These are phyloP conservation scores for Phrixothrix hirtus DNA, from an alignment of 2,888 invertebrate species.

Conservation along the genomic window DNA sequence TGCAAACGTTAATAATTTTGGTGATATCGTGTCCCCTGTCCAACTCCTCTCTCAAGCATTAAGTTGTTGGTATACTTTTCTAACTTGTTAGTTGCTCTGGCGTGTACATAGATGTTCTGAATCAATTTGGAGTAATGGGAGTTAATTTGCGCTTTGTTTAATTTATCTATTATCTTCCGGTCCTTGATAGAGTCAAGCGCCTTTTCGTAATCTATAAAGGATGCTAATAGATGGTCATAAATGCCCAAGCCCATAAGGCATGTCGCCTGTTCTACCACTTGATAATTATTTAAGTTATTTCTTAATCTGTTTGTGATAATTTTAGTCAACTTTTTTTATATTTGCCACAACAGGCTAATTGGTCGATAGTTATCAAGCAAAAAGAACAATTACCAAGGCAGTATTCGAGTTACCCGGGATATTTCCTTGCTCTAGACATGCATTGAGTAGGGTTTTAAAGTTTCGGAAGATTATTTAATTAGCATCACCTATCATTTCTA, in stretches of 20 bases:
- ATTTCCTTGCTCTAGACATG: background rate
- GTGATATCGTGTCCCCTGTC: constrained; percentile 1
- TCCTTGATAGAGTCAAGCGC: constrained; percentile 21
- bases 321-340: constrained; percentile 1
- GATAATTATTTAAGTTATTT: constrained; percentile 1
- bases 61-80: background rate
- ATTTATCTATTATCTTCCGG: no score
- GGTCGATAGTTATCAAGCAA: constrained; percentile 9
- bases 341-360: background rate
- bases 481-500: background rate
- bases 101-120: no score
- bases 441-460: background rate
- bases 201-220: constrained; percentile 17
- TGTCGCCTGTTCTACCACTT: constrained; percentile 7
- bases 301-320: constrained; percentile 2
- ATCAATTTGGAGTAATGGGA: no score
- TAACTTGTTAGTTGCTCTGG: no score
- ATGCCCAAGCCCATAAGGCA: background rate
- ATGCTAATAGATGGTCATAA: background rate
- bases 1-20: background rate
- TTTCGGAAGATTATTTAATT: background rate
- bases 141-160: no score
- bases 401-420: constrained; percentile 8
- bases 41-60: background rate
- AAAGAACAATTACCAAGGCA: background rate